Evolutionary conservation across 2,797 vertebrate species (phyloP).

Genomic region (Lerista edwardsae): DNA sequence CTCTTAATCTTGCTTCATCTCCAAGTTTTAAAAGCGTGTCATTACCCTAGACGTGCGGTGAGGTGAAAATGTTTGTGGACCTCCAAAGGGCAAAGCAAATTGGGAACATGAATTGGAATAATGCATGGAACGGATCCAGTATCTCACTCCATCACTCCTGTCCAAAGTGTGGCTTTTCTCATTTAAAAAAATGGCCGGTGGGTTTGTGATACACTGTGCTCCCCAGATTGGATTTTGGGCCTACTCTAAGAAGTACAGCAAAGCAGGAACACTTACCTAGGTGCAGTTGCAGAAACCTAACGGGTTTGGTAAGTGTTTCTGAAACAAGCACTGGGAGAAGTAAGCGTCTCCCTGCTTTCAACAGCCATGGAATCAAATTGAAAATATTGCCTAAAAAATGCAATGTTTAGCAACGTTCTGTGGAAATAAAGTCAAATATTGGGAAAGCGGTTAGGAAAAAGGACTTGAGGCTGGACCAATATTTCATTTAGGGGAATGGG

Average conservation of each 20-base stretch:
- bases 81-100: background rate
- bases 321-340: slow-evolving; percentile 21
- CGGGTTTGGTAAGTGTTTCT: slow-evolving; percentile 23
- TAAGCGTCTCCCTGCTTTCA: too few relatives aligned
- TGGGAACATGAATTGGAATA: background rate
- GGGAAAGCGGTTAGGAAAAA: background rate
- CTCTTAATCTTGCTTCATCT: background rate
- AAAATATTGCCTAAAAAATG: slow-evolving; percentile 38
- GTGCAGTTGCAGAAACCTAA: background rate
- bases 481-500: slow-evolving; percentile 9
- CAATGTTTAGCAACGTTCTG: slow-evolving; percentile 8
- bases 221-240: background rate
- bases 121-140: background rate
- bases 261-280: slow-evolving; percentile 29
- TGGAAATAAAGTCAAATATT: slow-evolving; percentile 29
- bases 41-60: background rate
- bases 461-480: slow-evolving; percentile 8
- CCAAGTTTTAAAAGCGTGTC: too few relatives aligned
- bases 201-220: background rate
- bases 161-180: background rate
- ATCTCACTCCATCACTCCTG: background rate
- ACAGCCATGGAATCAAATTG: slow-evolving; percentile 14
- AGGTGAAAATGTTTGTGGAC: background rate
- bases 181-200: background rate
- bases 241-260: slow-evolving; percentile 15